Base-by-base conservation (phyloP, 2,888 invertebrate genomes). In the Cylloceria caligata region DNA sequence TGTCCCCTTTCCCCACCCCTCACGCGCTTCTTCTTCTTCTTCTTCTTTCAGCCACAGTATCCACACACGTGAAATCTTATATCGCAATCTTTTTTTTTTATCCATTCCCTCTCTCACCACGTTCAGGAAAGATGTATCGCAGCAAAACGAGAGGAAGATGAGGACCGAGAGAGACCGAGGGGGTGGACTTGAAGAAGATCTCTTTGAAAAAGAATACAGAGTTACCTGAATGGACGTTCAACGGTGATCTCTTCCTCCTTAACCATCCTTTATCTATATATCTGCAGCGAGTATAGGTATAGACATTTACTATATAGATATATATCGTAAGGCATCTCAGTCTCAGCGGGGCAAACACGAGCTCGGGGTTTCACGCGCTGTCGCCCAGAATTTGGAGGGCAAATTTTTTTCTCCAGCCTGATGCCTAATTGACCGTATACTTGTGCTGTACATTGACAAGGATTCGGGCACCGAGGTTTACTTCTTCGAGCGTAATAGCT, bases 301-400 rank as follows among this genome's bases (percentile, higher is more conserved):
- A 9, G 19, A 9, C 11, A 55, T 55, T 27, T 55, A 52, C 52
- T 21, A 24, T 24, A 24, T 52, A 52, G 27, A 49, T 62, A 64
- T 74, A 71, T 76, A 79, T 60, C 69, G 65, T 24, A 60, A 80
- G 75, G 65, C 72, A 69, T 73, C 77, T 39, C 76, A 69, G 30
- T 75, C 81, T 79, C 82, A 82, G 81, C 84, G 86, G 85, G 85
- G 74, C 84, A 88, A 91, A 91, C 90, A 90, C 89, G 90, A 90
- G 90, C 89, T 87, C 81, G 84, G 86, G 85, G 88, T 91, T 92
- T 88, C 80, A 92, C 91, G 88, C 89, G 88, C 92, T 90, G 92
- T 92, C 92, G 91, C 92, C 85, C 89, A 88, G 88, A 88, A 91
- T 92, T 90, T 91, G 84, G 87, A 86, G 88, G 88, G 87, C 86